Evolutionary conservation across 2,113 vertebrate species (phyloP), one percentile per base, ranked within the genome.

Genomic region (Syrmaticus mikado): DNA sequence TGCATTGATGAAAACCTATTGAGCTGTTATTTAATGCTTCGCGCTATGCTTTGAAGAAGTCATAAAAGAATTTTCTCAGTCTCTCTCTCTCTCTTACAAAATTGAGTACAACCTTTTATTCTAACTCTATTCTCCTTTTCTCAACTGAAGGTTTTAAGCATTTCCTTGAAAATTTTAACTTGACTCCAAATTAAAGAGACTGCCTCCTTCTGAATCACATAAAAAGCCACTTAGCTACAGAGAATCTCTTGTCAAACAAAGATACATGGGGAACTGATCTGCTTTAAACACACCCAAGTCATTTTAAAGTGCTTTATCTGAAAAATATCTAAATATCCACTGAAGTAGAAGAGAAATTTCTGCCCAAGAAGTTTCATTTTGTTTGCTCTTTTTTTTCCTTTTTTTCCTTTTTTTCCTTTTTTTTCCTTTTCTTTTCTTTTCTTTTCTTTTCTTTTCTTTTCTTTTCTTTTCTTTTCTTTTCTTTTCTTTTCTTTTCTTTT

Each of bases 1-100:
- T 93, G 25, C 83, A 86, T 65, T 93, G 65, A 88, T 93, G 57
- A 65, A 86, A 96, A 85, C 2, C 9, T 91, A 78, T 62, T 75
- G 72, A 94, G n/a, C 80, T 87, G 72, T 78, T 93, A 70, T 82
- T 61, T 90, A 90, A 58, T 48, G 45, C 34, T 79, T 80, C 40
- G 11, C 38, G 43, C 5, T 61, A 11, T 80, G 48, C 41, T 61
- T 91, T 58, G 45, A 46, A 94, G 13, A 70, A 66, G n/a, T 83
- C 55, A 81, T 57, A 57, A 60, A 91, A 89, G 3, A 18, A 38
- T 80, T 73, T 55, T 74, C 32, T 48, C 11, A 66, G 12, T 76
- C 34, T 61, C 16, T 58, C 4, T 87, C 67, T 60, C 21, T 21
- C 12, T 82, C 41, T 46, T 15, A n/a, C 46, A 80, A 85, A 75